Percentiles rank a stretch among this genome's conserved stretches.
Evolutionary conservation across 2,888 invertebrate genomes (phyloP).

Genomic region (Zaprionus bogoriensis): DNA sequence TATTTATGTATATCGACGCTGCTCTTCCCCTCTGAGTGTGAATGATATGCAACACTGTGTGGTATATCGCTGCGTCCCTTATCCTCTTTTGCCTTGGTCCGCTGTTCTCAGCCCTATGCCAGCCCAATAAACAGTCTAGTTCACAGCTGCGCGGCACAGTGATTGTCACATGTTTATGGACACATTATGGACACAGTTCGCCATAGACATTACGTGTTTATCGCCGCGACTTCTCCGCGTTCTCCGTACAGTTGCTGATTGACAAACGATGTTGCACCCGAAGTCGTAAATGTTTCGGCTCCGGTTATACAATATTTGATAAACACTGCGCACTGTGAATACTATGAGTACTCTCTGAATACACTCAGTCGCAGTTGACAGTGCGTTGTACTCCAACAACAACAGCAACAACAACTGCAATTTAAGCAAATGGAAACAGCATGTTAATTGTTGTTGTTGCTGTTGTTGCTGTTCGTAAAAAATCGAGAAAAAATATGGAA

Average conservation of each 20-base stretch:
- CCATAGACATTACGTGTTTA: constrained; percentile 17
- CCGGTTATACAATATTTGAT: constrained; percentile 56
- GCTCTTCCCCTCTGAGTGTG: background rate
- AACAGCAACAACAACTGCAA: constrained; percentile 22
- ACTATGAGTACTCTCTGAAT: constrained; percentile 39
- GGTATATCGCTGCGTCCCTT: too few relatives aligned
- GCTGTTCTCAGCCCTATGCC: background rate
- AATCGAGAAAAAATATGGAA: constrained; percentile 24
- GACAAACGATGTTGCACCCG: constrained; percentile 55
- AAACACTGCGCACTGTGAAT: constrained; percentile 37
- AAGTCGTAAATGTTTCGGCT: constrained; percentile 61
- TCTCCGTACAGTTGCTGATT: constrained; percentile 40
- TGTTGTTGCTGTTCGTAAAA: constrained; percentile 13
- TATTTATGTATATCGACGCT: too few relatives aligned
- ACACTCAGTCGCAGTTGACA: constrained; percentile 20
- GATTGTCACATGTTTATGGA: constrained; percentile 1
- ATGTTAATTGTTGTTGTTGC: constrained; percentile 55
- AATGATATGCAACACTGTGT: background rate
- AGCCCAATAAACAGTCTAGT: background rate
- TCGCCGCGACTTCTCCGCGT: constrained; percentile 21
- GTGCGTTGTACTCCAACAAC: background rate
- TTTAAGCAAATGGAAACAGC: constrained; percentile 58
- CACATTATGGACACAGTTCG: background rate
- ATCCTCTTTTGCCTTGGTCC: too few relatives aligned
- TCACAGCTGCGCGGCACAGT: background rate